Percentiles rank a stretch among this genome's conserved stretches.
These are phyloP conservation scores for Gymnobelideus leadbeateri DNA, from an alignment of 2,113 vertebrate species.

Conservation along the genomic window DNA sequence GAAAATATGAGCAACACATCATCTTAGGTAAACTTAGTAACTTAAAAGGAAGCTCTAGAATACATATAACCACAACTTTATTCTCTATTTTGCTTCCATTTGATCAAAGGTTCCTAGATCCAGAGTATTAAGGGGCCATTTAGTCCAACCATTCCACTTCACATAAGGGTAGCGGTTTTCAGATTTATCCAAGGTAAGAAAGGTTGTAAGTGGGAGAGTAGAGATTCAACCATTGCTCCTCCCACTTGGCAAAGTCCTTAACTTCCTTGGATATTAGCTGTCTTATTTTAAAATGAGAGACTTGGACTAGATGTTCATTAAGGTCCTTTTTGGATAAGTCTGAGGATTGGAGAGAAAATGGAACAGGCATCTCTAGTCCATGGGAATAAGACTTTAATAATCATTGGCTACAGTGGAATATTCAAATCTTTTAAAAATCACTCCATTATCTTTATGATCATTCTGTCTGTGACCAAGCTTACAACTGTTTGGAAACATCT, in stretches of 20 bases:
- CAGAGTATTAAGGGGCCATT: neutral
- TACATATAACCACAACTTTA: too few relatives aligned
- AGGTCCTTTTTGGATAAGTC: neutral
- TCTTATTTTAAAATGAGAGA: neutral
- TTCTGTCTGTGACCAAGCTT: neutral
- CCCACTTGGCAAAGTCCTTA: neutral
- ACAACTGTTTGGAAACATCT: neutral
- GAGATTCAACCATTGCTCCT: neutral
- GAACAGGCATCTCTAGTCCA: neutral
- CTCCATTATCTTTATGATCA: neutral
- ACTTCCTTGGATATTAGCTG: neutral
- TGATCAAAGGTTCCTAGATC: neutral
- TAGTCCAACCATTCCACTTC: neutral
- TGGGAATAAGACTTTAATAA: neutral
- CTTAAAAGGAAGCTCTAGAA: too few relatives aligned
- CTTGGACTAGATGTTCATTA: neutral
- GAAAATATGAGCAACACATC: too few relatives aligned
- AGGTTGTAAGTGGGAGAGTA: neutral
- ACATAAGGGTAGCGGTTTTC: neutral
- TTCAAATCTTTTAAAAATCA: neutral
- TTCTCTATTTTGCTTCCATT: too few relatives aligned
- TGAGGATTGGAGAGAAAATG: neutral
- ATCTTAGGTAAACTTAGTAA: too few relatives aligned
- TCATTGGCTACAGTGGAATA: neutral
- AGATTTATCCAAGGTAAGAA: neutral